Conservation (phyloP, 2,888 invertebrate species). For the Troides helena region DNA sequence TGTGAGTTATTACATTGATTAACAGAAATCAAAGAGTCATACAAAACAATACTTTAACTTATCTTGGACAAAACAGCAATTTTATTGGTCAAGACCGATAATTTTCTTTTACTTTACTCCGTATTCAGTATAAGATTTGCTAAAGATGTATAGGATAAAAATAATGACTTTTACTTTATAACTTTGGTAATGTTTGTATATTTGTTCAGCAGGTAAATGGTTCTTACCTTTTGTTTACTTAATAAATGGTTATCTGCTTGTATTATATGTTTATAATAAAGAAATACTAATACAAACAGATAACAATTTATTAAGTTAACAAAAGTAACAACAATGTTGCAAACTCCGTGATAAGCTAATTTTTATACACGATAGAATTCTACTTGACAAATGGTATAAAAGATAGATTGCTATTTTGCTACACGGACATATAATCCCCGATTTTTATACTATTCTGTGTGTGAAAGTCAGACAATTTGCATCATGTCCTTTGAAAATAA, state of each 20-base stretch:
- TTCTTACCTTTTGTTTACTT: neutral
- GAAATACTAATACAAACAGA: too few relatives aligned
- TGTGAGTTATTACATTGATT: too few relatives aligned
- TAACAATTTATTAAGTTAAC: too few relatives aligned
- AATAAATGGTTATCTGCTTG: neutral
- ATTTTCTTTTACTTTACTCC: too few relatives aligned
- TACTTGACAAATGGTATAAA: neutral
- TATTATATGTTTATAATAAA: too few relatives aligned
- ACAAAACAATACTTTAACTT: too few relatives aligned
- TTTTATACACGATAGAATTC: neutral
- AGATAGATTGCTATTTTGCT: neutral
- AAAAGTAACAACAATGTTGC: neutral
- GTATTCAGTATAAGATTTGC: too few relatives aligned
- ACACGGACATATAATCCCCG: neutral
- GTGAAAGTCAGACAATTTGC: neutral
- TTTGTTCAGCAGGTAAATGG: neutral
- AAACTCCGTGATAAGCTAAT: neutral
- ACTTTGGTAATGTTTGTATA: neutral
- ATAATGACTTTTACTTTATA: neutral
- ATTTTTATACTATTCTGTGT: neutral
- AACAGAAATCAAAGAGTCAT: too few relatives aligned
- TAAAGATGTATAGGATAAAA: too few relatives aligned
- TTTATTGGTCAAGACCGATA: too few relatives aligned
- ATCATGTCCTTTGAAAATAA: constrained; percentile 17
- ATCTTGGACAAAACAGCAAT: too few relatives aligned